Percentiles rank a stretch among this genome's conserved stretches.
phyloP scores from a whole-genome alignment of 2,888 invertebrate genomes.

The Sycophila texana region DNA sequence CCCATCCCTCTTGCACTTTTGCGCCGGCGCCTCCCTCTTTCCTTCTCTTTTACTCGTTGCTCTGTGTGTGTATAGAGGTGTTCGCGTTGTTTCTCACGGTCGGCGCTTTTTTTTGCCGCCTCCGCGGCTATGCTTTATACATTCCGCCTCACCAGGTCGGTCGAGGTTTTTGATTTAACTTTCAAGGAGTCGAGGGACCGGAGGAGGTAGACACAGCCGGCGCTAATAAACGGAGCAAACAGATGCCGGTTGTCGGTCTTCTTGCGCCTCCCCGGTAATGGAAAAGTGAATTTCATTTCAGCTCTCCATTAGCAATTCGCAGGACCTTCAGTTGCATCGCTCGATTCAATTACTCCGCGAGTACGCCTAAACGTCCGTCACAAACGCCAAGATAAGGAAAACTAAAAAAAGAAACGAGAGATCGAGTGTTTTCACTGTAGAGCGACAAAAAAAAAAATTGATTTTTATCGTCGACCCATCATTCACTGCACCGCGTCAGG shows the following conservation, averaged over 20 bases:
- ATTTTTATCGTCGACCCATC: conserved; percentile 48
- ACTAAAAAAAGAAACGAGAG: too few species aligned
- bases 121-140: conserved; percentile 14
- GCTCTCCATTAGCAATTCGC: too few species aligned
- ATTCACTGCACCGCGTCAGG: conserved; percentile 32
- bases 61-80: too few species aligned
- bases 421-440: neutral
- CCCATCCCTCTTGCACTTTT: conserved; percentile 29
- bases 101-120: neutral
- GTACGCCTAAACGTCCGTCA: too few species aligned
- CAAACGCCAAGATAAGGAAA: too few species aligned
- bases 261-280: too few species aligned
- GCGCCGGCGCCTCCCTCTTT: neutral
- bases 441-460: conserved; percentile 48
- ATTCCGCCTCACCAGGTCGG: conserved; percentile 22
- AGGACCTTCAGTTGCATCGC: too few species aligned
- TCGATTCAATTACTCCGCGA: too few species aligned
- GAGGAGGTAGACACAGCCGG: neutral
- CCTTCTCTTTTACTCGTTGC: conserved; percentile 11
- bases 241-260: too few species aligned
- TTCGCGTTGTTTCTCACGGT: neutral
- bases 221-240: conserved; percentile 34
- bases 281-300: too few species aligned
- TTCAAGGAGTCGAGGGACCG: conserved; percentile 23
- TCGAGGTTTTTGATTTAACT: conserved; percentile 41